Evolutionary conservation across 2,888 invertebrate species (phyloP).

Genomic region (Conops quadrifasciatus): DNA sequence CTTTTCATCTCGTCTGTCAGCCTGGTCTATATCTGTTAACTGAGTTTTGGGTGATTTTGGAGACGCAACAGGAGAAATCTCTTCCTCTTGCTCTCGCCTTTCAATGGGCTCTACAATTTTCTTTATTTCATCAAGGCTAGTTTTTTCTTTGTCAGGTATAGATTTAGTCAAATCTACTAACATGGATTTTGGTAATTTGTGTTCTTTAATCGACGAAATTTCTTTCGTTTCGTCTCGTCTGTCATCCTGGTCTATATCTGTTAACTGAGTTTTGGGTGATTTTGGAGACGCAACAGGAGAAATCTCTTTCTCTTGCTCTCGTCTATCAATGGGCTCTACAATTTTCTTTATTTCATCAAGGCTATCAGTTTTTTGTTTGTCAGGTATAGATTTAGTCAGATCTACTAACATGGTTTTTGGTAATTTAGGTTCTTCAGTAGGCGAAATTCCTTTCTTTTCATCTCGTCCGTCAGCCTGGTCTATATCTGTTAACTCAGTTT

Average conservation of each 20-base stretch:
- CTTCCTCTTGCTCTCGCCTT: constrained; percentile 31
- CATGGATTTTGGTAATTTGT: not conserved
- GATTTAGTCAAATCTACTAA: not conserved
- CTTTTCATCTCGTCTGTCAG: not conserved
- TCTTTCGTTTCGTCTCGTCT: not conserved
- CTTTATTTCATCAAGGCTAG: not conserved
- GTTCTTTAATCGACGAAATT: not conserved
- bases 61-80: constrained; percentile 42
- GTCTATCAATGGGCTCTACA: not conserved
- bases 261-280: too few relatives aligned
- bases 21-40: not conserved
- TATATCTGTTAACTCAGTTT: too few relatives aligned
- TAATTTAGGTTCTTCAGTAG: too few relatives aligned
- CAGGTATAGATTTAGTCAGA: too few relatives aligned
- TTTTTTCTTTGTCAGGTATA: not conserved
- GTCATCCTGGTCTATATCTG: not conserved
- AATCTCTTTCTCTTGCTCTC: too few relatives aligned
- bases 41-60: not conserved
- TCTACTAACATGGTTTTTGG: too few relatives aligned
- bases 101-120: not conserved
- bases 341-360: not conserved
- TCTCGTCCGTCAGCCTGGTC: too few relatives aligned
- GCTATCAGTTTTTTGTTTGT: not conserved
- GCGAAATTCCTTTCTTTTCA: too few relatives aligned
- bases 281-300: too few relatives aligned